Conservation (phyloP, 2,797 vertebrate species). For the Pseudomugil gertrudae region DNA sequence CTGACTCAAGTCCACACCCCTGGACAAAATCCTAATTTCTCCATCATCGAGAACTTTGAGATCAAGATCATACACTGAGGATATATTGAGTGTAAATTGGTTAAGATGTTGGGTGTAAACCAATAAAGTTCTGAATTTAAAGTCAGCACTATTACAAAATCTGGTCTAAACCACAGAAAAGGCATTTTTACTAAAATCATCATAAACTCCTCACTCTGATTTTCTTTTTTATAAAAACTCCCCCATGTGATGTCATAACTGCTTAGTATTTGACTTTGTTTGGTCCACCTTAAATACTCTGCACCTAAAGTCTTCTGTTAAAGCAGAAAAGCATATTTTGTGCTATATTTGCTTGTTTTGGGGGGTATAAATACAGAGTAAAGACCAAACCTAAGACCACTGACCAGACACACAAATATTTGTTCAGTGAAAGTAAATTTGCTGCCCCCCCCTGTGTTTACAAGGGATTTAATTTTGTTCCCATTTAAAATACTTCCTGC, state of each 20-base stretch:
- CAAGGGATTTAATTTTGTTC: slow-evolving; percentile 37
- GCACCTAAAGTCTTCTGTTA: background rate
- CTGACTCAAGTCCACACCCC: too few species aligned
- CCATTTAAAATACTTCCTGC: slow-evolving; percentile 21
- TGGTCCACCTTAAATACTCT: slow-evolving; percentile 18
- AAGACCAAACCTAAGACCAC: slow-evolving; percentile 9
- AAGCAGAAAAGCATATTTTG: slow-evolving; percentile 11
- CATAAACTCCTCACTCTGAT: background rate
- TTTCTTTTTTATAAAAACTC: background rate
- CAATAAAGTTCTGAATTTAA: background rate
- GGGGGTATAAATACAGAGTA: slow-evolving; percentile 18
- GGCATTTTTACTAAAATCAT: background rate
- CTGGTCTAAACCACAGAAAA: background rate
- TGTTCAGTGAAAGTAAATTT: slow-evolving; percentile 40
- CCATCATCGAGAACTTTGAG: background rate
- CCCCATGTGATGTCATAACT: background rate
- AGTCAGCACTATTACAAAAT: too few species aligned
- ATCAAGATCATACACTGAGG: background rate
- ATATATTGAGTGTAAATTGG: background rate
- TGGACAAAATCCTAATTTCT: background rate
- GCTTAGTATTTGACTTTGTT: slow-evolving; percentile 1
- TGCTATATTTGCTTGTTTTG: slow-evolving; percentile 24
- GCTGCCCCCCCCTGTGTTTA: slow-evolving; percentile 22
- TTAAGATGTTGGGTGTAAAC: background rate
- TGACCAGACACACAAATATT: slow-evolving; percentile 44